These are phyloP conservation scores for Styela clava DNA, from an alignment of 23 tunicate genomes.

Conservation along the genomic window DNA sequence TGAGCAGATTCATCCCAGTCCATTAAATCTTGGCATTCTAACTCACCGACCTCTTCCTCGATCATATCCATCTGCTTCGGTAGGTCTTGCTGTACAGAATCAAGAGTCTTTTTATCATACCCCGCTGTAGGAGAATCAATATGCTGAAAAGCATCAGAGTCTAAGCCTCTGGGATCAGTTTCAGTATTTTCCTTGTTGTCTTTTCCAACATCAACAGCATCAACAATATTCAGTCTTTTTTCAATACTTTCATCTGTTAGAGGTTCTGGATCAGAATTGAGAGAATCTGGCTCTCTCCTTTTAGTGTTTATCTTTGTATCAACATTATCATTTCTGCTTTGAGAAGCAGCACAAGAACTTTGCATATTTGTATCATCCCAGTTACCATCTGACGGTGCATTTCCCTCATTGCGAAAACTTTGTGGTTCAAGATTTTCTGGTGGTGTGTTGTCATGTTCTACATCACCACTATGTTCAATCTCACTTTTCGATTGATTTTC, in stretches of 20 bases:
- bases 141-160: slow-evolving; percentile 1
- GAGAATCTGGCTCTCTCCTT: not conserved
- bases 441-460: not conserved
- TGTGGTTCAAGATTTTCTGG: slow-evolving; percentile 13
- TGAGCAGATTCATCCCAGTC: not conserved
- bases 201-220: slow-evolving; percentile 15
- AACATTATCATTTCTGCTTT: not conserved
- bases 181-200: slow-evolving; percentile 13
- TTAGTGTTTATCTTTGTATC: not conserved
- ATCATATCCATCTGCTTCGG: not conserved
- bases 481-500: slow-evolving; percentile 2
- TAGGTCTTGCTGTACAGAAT: slow-evolving; percentile 72
- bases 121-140: not conserved
- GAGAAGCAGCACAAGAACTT: not conserved
- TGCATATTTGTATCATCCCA: not conserved
- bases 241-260: not conserved
- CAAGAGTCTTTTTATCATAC: slow-evolving; percentile 54
- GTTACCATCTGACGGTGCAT: slow-evolving; percentile 11
- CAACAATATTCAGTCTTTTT: slow-evolving; percentile 17
- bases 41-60: not conserved
- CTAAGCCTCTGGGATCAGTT: slow-evolving; percentile 7
- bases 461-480: not conserved
- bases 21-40: not conserved
- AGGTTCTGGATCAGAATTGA: not conserved
- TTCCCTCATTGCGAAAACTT: not conserved